phyloP scores from a whole-genome alignment of 2,888 invertebrate genomes.

The Chorisops tibialis region DNA sequence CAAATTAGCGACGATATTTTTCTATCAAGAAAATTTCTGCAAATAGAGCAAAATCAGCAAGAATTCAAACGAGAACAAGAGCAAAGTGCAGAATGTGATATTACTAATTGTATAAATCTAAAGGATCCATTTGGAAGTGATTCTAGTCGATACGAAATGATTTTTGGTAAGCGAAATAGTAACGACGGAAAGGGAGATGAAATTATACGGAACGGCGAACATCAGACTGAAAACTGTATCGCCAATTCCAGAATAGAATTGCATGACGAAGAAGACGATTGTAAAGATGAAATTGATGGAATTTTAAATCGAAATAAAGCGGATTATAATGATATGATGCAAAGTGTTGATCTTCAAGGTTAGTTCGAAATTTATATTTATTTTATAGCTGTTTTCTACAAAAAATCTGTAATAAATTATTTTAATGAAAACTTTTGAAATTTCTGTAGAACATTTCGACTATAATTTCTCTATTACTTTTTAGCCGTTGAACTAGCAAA shows the following conservation, averaged over 20 bases:
- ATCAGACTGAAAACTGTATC: background rate
- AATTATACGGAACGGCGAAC: background rate
- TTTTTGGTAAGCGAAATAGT: background rate
- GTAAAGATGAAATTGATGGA: conserved; percentile 19
- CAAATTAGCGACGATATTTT: background rate
- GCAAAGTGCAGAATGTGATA: conserved; percentile 21
- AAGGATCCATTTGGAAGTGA: conserved; percentile 11
- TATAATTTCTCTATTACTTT: too few species aligned
- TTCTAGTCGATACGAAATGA: conserved; percentile 27
- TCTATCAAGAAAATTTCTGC: conserved; percentile 5
- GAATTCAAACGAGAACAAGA: background rate
- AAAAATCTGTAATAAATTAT: too few species aligned
- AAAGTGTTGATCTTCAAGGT: conserved; percentile 43
- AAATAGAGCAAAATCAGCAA: background rate
- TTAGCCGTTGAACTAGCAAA: conserved; percentile 26
- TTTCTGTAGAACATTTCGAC: conserved; percentile 18
- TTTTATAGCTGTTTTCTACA: too few species aligned
- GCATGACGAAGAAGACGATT: background rate
- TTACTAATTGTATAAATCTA: conserved; percentile 23
- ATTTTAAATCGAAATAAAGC: conserved; percentile 5
- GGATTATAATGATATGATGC: conserved; percentile 37
- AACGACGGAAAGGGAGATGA: conserved; percentile 16
- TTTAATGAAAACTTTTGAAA: too few species aligned
- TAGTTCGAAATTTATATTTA: conserved; percentile 12
- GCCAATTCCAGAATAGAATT: background rate